phyloP scores from a whole-genome alignment of 1,140 invertebrate genomes.

The Trichonephila clavipes region DNA sequence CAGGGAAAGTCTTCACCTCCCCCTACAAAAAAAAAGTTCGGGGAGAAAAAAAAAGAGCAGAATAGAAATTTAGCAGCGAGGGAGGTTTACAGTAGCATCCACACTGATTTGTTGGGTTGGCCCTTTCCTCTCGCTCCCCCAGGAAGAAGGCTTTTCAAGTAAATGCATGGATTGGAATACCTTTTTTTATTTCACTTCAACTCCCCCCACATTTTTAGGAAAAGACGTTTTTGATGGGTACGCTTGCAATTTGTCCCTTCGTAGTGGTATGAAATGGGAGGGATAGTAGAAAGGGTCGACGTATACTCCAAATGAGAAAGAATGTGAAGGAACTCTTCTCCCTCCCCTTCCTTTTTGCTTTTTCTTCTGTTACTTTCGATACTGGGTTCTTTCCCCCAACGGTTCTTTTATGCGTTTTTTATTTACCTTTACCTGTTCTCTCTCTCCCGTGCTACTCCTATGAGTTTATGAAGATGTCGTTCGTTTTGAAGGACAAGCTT shows the following conservation, averaged over 20 bases:
- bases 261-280: neutral
- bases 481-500: slow-evolving; percentile 9
- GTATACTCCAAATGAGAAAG: slow-evolving; percentile 25
- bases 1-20: slow-evolving; percentile 34
- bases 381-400: neutral
- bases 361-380: slow-evolving; percentile 17
- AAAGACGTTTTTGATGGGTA: slow-evolving; percentile 42
- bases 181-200: neutral
- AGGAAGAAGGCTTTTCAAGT: slow-evolving; percentile 22
- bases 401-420: slow-evolving; percentile 25
- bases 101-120: slow-evolving; percentile 49
- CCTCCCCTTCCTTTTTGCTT: neutral
- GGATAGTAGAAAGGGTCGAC: neutral
- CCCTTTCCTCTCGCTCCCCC: neutral
- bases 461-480: slow-evolving; percentile 52
- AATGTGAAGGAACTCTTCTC: slow-evolving; percentile 3
- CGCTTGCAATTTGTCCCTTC: slow-evolving; percentile 45
- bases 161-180: slow-evolving; percentile 13
- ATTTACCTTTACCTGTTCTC: slow-evolving; percentile 36
- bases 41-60: neutral
- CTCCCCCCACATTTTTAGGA: neutral
- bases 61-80: neutral
- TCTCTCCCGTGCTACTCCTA: neutral
- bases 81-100: slow-evolving; percentile 34
- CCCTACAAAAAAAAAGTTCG: neutral